phyloP scores from a whole-genome alignment of 2,113 vertebrate genomes.

The Bos taurus region ARS-UCD2.0 NC_037332.1:77167001-77167500 shows the following conservation, averaged over 20 bases:
- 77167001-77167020: neutral
- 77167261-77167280: neutral
- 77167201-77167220: neutral
- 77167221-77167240: neutral
- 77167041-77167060: neutral
- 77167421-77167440: neutral
- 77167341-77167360: neutral
- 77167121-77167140: neutral
- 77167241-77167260: neutral
- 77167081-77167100: neutral
- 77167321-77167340: neutral
- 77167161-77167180: neutral
- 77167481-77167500: neutral
- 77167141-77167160: neutral
- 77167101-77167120: neutral
- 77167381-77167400: neutral
- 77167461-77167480: neutral
- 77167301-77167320: neutral
- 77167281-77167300: neutral
- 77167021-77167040: neutral
- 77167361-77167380: neutral
- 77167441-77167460: neutral
- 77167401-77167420: neutral
- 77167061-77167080: neutral
- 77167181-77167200: neutral